These are phyloP conservation scores for Columba livia DNA, from an alignment of 2,113 vertebrate species.

Conservation along the genomic window DNA sequence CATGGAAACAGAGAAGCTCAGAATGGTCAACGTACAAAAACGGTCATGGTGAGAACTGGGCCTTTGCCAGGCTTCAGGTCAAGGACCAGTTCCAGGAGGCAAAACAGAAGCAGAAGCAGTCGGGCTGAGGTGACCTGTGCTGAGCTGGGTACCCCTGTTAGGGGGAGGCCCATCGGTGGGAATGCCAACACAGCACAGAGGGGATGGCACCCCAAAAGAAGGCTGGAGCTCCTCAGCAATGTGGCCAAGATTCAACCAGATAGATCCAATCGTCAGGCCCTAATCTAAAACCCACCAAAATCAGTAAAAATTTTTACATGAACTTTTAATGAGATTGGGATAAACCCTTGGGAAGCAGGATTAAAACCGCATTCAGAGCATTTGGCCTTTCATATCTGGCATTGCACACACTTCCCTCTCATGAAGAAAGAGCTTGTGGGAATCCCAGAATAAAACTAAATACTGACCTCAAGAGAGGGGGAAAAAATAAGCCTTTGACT, in stretches of 20 bases:
- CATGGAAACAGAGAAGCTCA: fast-evolving
- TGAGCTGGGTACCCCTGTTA: neutral
- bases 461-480: neutral
- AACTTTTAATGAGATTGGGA: neutral
- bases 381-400: constrained; percentile 19
- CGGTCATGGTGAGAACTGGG: neutral
- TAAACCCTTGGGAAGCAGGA: neutral
- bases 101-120: neutral
- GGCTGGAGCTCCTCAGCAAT: neutral
- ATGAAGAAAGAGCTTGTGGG: neutral
- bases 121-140: fast-evolving
- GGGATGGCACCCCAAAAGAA: neutral
- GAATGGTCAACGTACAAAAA: neutral
- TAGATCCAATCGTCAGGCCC: neutral
- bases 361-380: constrained; percentile 30
- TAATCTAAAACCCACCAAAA: neutral
- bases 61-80: neutral
- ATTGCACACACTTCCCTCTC: neutral
- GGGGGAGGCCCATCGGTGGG: fast-evolving
- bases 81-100: neutral
- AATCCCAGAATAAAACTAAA: constrained; percentile 36
- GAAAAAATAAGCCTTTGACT: neutral
- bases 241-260: neutral
- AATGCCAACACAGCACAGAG: neutral
- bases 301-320: neutral